Percentiles rank a stretch among this genome's conserved stretches.
Conservation (phyloP, 1,140 invertebrate species). For the Drosophila sechellia region DNA sequence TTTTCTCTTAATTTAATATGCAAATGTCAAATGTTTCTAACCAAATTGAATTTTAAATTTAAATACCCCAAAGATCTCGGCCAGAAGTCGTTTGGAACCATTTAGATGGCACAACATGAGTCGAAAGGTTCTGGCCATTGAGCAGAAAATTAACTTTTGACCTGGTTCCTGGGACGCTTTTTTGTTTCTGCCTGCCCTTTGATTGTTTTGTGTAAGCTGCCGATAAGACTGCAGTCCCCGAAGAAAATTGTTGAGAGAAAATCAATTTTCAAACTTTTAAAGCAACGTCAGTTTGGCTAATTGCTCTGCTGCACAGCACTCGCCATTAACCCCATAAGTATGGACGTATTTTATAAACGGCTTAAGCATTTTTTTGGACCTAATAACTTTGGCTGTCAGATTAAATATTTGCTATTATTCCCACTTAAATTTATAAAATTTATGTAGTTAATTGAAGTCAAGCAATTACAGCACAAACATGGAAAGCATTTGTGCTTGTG, state of each 20-base stretch:
- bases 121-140: slow-evolving; percentile 51
- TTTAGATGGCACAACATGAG: slow-evolving; percentile 34
- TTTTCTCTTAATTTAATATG: slow-evolving; percentile 79
- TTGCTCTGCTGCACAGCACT: slow-evolving; percentile 19
- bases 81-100: slow-evolving; percentile 20
- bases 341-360: not conserved
- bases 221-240: slow-evolving; percentile 17
- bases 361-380: slow-evolving; percentile 10
- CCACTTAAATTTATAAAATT: slow-evolving; percentile 12
- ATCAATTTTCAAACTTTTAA: slow-evolving; percentile 31
- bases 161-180: slow-evolving; percentile 1
- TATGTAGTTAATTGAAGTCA: slow-evolving; percentile 1
- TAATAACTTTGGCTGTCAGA: not conserved
- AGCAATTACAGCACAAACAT: slow-evolving; percentile 1
- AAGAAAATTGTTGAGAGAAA: slow-evolving; percentile 21
- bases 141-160: slow-evolving; percentile 62
- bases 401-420: slow-evolving; percentile 1
- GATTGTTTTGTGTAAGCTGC: slow-evolving; percentile 6
- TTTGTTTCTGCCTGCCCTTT: not conserved
- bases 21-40: slow-evolving; percentile 68
- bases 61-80: slow-evolving; percentile 11
- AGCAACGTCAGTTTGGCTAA: slow-evolving; percentile 38
- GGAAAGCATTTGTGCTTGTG: not conserved
- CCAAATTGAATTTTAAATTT: slow-evolving; percentile 76
- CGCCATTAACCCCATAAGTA: slow-evolving; percentile 32